Conservation (phyloP, 2,888 invertebrate species). For the Sarcophaga variegata region DNA sequence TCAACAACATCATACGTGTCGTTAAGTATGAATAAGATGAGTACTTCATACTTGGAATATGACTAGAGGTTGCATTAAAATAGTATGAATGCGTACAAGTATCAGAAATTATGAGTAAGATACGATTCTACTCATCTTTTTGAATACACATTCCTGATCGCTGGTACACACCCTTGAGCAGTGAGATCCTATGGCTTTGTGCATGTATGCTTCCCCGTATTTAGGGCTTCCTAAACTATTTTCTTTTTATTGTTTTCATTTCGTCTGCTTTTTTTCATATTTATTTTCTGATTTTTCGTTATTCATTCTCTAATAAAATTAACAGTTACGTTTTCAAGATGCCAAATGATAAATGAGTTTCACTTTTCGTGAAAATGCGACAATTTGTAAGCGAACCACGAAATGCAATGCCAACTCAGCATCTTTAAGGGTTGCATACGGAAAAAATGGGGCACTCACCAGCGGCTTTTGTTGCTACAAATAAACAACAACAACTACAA, state of each 20-base stretch:
- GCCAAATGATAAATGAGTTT: neutral
- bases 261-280: neutral
- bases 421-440: neutral
- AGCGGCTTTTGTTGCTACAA: neutral
- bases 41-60: too few relatives aligned
- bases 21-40: too few relatives aligned
- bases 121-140: too few relatives aligned
- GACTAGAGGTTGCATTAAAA: too few relatives aligned
- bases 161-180: too few relatives aligned
- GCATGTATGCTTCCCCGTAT: neutral
- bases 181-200: too few relatives aligned
- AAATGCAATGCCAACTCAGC: neutral
- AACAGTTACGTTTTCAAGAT: neutral
- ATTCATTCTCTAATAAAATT: neutral
- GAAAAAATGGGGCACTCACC: neutral
- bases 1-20: too few relatives aligned
- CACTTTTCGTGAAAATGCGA: constrained; percentile 25
- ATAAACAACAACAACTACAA: neutral
- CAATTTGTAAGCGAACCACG: constrained; percentile 30
- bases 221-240: neutral
- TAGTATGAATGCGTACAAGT: too few relatives aligned
- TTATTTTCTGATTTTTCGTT: too few relatives aligned
- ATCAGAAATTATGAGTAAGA: too few relatives aligned
- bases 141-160: too few relatives aligned
- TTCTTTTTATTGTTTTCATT: neutral